Percentiles rank a stretch among this genome's conserved stretches.
Evolutionary conservation across 2,113 vertebrate species (phyloP).

Genomic region (Pollimyrus isidori): DNA sequence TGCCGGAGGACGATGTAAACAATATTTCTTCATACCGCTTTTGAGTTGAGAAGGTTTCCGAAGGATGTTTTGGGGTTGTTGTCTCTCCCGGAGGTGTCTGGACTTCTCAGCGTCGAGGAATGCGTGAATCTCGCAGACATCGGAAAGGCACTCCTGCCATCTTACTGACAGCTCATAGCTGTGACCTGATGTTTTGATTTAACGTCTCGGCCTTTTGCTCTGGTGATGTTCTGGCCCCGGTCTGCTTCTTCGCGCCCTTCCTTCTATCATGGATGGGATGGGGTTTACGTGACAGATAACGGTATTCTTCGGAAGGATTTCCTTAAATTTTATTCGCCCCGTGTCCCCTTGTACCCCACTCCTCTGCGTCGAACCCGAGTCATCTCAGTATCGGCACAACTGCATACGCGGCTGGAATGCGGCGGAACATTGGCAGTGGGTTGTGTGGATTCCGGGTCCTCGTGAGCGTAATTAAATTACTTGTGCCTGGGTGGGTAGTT

Average conservation of each 20-base stretch:
- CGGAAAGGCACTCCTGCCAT: background rate
- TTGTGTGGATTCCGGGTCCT: background rate
- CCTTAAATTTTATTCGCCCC: background rate
- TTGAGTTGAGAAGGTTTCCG: background rate
- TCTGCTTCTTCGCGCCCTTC: background rate
- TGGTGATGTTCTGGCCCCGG: background rate
- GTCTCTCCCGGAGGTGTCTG: background rate
- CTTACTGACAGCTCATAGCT: background rate
- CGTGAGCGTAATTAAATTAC: conserved; percentile 9
- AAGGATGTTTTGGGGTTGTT: background rate
- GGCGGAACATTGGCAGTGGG: background rate
- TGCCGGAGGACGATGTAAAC: background rate
- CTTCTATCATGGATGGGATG: background rate
- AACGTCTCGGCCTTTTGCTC: background rate
- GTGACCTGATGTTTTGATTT: background rate
- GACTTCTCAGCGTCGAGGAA: background rate
- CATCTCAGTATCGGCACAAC: background rate
- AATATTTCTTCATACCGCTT: background rate
- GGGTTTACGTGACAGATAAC: background rate
- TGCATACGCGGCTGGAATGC: background rate
- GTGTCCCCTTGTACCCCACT: background rate
- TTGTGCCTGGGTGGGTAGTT: background rate
- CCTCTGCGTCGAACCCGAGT: background rate
- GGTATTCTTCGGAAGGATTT: background rate
- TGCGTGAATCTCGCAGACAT: background rate